A percentile compares a stretch with the other conserved stretches of the same genome.
Evolutionary conservation across 2,113 vertebrate species (phyloP).

Genomic region (Prunella fulvescens): DNA sequence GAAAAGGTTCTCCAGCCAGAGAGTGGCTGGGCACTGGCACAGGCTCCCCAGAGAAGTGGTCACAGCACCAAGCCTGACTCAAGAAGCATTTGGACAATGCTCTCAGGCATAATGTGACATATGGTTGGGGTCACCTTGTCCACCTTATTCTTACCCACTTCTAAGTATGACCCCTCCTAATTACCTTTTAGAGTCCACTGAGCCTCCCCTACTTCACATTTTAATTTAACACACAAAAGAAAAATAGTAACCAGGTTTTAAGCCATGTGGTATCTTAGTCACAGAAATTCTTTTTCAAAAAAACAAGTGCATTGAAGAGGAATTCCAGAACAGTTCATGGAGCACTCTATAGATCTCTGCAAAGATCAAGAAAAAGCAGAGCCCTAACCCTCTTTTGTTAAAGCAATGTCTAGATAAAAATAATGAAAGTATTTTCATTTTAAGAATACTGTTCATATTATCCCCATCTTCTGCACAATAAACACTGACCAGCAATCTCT

Average conservation of each 20-base stretch:
- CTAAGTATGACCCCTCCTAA: background rate
- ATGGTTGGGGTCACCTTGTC: background rate
- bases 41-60: background rate
- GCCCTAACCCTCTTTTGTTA: background rate
- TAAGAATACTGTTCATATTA: background rate
- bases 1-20: background rate
- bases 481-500: background rate
- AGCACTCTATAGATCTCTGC: accelerated
- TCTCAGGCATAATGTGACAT: background rate
- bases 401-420: background rate
- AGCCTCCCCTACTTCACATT: background rate
- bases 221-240: background rate
- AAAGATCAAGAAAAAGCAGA: background rate
- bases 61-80: background rate
- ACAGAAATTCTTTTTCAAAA: background rate
- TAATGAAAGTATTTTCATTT: background rate
- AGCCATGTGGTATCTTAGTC: background rate
- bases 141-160: background rate
- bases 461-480: background rate
- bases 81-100: background rate
- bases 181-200: background rate
- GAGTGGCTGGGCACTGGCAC: background rate
- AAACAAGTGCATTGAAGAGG: background rate
- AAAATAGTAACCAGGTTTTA: background rate
- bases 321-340: background rate